Percentiles rank a stretch among this genome's conserved stretches.
phyloP scores from a whole-genome alignment of 2,888 invertebrate genomes.

The Glomeris marginata region DNA sequence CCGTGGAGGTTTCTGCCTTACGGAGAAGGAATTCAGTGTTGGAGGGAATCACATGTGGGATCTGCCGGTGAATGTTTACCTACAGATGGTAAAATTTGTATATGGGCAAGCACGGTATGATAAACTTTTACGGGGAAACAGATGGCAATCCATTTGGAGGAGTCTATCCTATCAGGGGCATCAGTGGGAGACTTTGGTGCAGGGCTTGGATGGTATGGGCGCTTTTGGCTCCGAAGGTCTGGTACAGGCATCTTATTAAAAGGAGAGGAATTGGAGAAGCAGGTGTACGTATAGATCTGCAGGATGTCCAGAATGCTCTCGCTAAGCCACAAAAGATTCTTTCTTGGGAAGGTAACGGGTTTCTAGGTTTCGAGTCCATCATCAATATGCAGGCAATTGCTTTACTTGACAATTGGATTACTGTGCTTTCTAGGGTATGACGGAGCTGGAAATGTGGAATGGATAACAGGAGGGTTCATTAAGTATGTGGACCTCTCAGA shows the following conservation, averaged over 20 bases:
- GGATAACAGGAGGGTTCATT: constrained; percentile 7
- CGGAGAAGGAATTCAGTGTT: not conserved
- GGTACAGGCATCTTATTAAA: not conserved
- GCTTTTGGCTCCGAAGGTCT: constrained; percentile 6
- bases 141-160: constrained; percentile 1
- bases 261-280: constrained; percentile 2
- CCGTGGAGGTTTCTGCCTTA: constrained; percentile 8
- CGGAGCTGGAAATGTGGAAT: constrained; percentile 9
- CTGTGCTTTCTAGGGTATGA: constrained; percentile 7
- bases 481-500: constrained; percentile 9
- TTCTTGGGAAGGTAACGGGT: constrained; percentile 8
- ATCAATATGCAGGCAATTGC: too few species aligned
- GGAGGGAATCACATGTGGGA: constrained; percentile 10
- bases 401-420: too few species aligned
- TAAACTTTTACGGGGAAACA: not conserved
- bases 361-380: too few species aligned
- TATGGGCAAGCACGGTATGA: too few species aligned
- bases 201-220: constrained; percentile 12
- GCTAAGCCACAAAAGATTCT: not conserved
- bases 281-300: not conserved
- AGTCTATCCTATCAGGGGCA: not conserved
- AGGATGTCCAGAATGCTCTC: not conserved
- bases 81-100: too few species aligned
- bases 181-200: constrained; percentile 9
- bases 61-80: not conserved